Base-by-base conservation (phyloP, 2,113 vertebrate species). In the Crotalus viridis region DNA sequence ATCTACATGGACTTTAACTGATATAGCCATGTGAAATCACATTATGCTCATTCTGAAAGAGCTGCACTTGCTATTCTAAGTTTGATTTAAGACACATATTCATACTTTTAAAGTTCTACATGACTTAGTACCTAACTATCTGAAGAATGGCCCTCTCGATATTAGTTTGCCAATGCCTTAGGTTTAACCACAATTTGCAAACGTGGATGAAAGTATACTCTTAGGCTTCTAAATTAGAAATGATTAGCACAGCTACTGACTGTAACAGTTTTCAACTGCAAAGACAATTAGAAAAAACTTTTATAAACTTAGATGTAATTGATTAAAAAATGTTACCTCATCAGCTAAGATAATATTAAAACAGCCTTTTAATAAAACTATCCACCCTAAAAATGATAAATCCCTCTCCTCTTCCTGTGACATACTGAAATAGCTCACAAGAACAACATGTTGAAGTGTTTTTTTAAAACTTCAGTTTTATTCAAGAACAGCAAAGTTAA, bases 391-490 rank as follows among this genome's bases (percentile, higher is more conserved):
- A 81, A 81, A 81, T 43, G 33, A 81, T 81, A 81, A 81, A 81
- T 81, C 10, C 55, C 54, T 55, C 19, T 22, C 54, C 43, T 51
- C 10, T 33, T 56, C 21, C 87, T 26, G 10, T 81, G 7, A 81
- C 52, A 43, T n/a, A 89, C 24, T 56, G 52, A 56, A 61, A 91
- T 15, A 1, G 3, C 46, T 94, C 93, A 86, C 85, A 33, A 54
- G 74, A 57, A 7, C 48, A n/a, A 92, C 54, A 91, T 90, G 4
- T 51, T n/a, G 10, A 46, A 81, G 15, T 0, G 0, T 7, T 90
- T 93, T 93, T 93, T 43, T 21, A 54, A 94, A 94, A 91, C 64
- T 39, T 94, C 54, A 7, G 46, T 90, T 97, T 97, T 97, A 97
- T 96, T 97, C 61, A 56, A 95, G 61, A 92, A 87, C 94, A 96